These are phyloP conservation scores for Apis laboriosa DNA, from an alignment of 1,140 invertebrate species.

Conservation along the genomic window DNA sequence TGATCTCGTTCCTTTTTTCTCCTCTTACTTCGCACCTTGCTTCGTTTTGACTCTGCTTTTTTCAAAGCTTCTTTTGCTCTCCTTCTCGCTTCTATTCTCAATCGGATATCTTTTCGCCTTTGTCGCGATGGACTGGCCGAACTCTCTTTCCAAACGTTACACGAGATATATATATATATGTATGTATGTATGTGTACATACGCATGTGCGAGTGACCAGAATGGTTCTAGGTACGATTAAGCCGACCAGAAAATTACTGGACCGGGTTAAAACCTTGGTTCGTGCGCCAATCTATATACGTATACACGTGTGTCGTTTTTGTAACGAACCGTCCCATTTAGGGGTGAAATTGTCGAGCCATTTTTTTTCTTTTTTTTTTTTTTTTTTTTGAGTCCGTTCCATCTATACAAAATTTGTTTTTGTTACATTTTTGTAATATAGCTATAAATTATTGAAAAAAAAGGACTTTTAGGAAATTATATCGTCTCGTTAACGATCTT, in stretches of 20 bases:
- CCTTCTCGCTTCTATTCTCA: background rate
- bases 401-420: background rate
- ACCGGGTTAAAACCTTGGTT: slow-evolving; percentile 25
- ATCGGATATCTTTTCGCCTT: background rate
- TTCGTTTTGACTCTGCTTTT: background rate
- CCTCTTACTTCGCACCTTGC: background rate
- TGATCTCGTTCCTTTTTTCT: background rate
- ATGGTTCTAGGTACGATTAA: slow-evolving; percentile 30
- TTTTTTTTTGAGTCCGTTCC: background rate
- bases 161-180: too few species aligned
- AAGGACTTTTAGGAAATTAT: too few species aligned
- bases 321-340: slow-evolving; percentile 39
- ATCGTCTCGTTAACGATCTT: too few species aligned
- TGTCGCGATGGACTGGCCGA: background rate
- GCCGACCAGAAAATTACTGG: slow-evolving; percentile 48
- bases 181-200: background rate
- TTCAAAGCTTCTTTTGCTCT: background rate
- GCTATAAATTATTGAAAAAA: too few species aligned
- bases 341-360: slow-evolving; percentile 14
- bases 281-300: slow-evolving; percentile 17
- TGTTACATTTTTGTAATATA: background rate
- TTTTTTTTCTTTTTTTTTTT: too few species aligned
- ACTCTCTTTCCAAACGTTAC: slow-evolving; percentile 8
- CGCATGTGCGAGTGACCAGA: slow-evolving; percentile 17
- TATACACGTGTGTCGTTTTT: slow-evolving; percentile 21